These are phyloP conservation scores for Callyntrura guangdongensis DNA, from an alignment of 2,888 invertebrate genomes.

Conservation along the genomic window DNA sequence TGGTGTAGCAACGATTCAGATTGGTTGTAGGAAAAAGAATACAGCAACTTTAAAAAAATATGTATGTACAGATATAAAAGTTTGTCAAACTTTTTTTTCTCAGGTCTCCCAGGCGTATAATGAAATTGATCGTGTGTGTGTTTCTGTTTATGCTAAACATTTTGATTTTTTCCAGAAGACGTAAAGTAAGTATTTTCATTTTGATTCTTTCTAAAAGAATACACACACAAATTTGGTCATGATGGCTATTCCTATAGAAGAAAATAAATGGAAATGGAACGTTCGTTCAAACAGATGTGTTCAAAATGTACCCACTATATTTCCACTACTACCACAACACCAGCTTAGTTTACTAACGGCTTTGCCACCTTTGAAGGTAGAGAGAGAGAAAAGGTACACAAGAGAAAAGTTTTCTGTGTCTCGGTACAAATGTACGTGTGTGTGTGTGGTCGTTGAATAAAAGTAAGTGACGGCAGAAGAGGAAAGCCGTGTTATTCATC, in stretches of 20 bases:
- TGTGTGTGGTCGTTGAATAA: too few species aligned
- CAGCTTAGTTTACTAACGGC: neutral
- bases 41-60: too few species aligned
- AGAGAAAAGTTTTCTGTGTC: slow-evolving; percentile 50
- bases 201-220: slow-evolving; percentile 56
- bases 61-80: slow-evolving; percentile 25
- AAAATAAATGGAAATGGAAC: slow-evolving; percentile 63
- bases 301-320: slow-evolving; percentile 4
- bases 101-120: slow-evolving; percentile 67
- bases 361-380: too few species aligned
- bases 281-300: slow-evolving; percentile 58
- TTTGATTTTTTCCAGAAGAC: slow-evolving; percentile 29
- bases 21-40: neutral
- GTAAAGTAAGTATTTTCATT: slow-evolving; percentile 37
- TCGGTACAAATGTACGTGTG: neutral
- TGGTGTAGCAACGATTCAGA: slow-evolving; percentile 9
- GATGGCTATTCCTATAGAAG: neutral
- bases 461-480: slow-evolving; percentile 81
- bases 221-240: slow-evolving; percentile 9
- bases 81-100: slow-evolving; percentile 57
- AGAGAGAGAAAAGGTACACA: slow-evolving; percentile 46
- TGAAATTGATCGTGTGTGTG: slow-evolving; percentile 67
- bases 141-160: slow-evolving; percentile 71
- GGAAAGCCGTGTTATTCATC: slow-evolving; percentile 85
- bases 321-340: too few species aligned